Evolutionary conservation across 2,113 vertebrate genomes (phyloP).

Genomic region (Clarias batrachus): DNA sequence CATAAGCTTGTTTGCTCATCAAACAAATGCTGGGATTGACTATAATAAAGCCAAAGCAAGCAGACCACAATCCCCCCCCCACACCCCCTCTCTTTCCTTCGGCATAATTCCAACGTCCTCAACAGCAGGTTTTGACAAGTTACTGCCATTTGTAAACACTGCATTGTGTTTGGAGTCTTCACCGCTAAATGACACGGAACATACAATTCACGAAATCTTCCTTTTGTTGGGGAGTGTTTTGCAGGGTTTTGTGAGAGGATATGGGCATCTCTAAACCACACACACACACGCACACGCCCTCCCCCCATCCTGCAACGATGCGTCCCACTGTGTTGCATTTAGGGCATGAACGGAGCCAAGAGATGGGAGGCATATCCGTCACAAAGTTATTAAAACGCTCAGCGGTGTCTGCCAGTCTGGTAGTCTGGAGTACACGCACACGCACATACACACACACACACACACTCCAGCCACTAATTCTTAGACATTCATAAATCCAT

Average conservation of each 20-base stretch:
- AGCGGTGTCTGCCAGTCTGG: conserved; percentile 60
- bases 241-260: conserved; percentile 26
- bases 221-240: conserved; percentile 61
- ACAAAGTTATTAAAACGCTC: conserved; percentile 62
- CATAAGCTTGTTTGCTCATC: conserved; percentile 29
- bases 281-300: not conserved
- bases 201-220: conserved; percentile 57
- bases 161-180: not conserved
- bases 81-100: not conserved
- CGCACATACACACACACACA: conserved; percentile 15
- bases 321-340: conserved; percentile 57
- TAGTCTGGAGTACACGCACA: conserved; percentile 2
- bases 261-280: conserved; percentile 43
- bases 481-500: not conserved
- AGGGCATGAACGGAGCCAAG: conserved; percentile 53
- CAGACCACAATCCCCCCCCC: not conserved
- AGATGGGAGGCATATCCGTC: conserved; percentile 67
- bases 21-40: not conserved
- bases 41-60: conserved; percentile 9
- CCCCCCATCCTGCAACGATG: not conserved
- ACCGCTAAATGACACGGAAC: conserved; percentile 54
- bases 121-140: conserved; percentile 30
- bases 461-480: not conserved
- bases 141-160: not conserved
- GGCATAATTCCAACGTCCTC: conserved; percentile 10